Evolutionary conservation across 2,797 vertebrate species (phyloP), one percentile per base, ranked within the genome.

Genomic region (Eospalax fontanierii): DNA sequence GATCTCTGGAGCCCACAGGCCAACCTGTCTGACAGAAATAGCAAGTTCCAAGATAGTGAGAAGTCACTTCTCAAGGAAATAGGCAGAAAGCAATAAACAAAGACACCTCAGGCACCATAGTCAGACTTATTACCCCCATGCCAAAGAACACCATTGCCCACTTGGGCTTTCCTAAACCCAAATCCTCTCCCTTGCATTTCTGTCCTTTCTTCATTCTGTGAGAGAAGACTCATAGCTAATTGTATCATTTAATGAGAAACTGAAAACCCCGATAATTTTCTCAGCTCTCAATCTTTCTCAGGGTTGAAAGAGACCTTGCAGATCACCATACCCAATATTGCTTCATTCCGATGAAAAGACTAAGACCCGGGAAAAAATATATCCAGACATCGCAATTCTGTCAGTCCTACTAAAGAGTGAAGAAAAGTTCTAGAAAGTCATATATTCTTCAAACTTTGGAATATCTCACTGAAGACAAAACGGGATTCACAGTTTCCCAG

Each of bases 201-300:
- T 80, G 87, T 66, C 11, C 0, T 88, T 68, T 75, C 16, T 91
- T 83, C 24, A 88, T 57, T 22, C 11, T 30, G 0, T 66, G 71
- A 95, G 71, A 86, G 63, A 68, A 70, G 87, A 89, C 38, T 95
- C 84, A 76, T 57, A 76, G 54, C 59, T 79, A 87, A 94, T 85
- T 87, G 6, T 35, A 65, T 16, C 66, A 35, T 38, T 91, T 82
- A 88, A 87, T 78, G 73, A 63, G 85, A 92, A 93, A 28, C 71
- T 50, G 14, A 46, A 46, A 87, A 75, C 46, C 43, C 26, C 40
- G 85, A 30, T 38, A 70, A 82, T 82, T 87, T 93, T 93, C 18
- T 94, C 57, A 84, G 74, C 30, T 87, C 35, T 87, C 65, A 66
- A 5, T 88, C 15, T 87, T 78, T 71, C 74, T 26, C 74, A 21